phyloP scores from a whole-genome alignment of 1,140 invertebrate genomes.

The Atta colombica region DNA sequence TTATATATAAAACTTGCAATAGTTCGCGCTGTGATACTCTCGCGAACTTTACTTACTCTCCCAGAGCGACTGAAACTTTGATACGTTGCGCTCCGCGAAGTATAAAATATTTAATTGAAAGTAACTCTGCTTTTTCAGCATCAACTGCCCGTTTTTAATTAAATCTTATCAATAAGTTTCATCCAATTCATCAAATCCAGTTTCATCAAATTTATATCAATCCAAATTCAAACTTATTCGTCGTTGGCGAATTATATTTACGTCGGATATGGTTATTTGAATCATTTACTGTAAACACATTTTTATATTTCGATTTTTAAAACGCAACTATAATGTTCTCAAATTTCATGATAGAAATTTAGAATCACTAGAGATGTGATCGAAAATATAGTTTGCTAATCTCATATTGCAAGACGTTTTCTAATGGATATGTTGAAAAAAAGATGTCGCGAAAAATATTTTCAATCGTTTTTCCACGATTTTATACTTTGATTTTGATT shows the following conservation, averaged over 20 bases:
- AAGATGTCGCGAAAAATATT: constrained; percentile 12
- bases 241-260: neutral
- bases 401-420: neutral
- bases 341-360: neutral
- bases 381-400: neutral
- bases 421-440: neutral
- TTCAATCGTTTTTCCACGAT: neutral
- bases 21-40: constrained; percentile 38
- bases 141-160: constrained; percentile 21
- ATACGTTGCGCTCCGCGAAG: constrained; percentile 17
- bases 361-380: neutral
- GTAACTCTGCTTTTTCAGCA: constrained; percentile 25
- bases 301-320: neutral
- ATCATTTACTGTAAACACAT: neutral
- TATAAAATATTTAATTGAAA: constrained; percentile 51
- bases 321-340: neutral
- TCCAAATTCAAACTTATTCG: neutral
- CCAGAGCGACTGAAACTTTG: constrained; percentile 51
- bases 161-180: constrained; percentile 8
- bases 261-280: neutral
- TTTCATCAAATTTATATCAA: constrained; percentile 4
- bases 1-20: constrained; percentile 50
- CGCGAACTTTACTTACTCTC: constrained; percentile 33
- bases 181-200: neutral
- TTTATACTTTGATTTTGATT: neutral